These are phyloP conservation scores for Campylomormyrus tamandua DNA, from an alignment of 2,113 vertebrate genomes.

Conservation along the genomic window DNA sequence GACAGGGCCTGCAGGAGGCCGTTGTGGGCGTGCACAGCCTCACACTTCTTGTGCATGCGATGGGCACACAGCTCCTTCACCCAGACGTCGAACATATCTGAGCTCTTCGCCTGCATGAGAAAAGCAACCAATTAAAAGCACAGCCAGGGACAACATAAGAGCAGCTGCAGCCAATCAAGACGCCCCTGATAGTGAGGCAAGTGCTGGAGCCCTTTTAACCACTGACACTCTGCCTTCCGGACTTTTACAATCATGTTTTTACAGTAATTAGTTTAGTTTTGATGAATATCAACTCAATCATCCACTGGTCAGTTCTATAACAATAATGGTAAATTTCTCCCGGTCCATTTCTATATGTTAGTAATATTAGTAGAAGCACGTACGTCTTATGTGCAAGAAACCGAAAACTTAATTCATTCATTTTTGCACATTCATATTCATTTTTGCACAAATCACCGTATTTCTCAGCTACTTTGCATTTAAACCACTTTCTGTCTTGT, in stretches of 20 bases:
- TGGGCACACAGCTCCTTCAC: constrained; percentile 78
- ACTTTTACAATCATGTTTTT: background rate
- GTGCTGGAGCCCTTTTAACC: background rate
- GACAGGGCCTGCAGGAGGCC: constrained; percentile 58
- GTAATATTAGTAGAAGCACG: background rate
- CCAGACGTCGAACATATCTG: constrained; percentile 81
- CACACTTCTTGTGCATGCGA: constrained; percentile 64
- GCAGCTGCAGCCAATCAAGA: background rate
- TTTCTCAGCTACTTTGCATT: background rate
- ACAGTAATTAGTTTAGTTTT: background rate
- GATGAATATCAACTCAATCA: background rate
- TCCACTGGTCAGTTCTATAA: background rate
- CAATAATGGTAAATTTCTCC: background rate
- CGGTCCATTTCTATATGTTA: background rate
- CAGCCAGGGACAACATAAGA: background rate
- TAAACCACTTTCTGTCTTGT: background rate
- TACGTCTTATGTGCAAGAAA: background rate
- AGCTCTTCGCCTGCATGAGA: constrained; percentile 68
- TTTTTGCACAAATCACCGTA: background rate
- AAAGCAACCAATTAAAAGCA: background rate
- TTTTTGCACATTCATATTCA: background rate
- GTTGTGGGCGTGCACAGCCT: constrained; percentile 55
- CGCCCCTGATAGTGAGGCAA: background rate
- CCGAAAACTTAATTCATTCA: background rate
- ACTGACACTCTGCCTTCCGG: background rate